phyloP scores from a whole-genome alignment of 2,113 vertebrate species.

The Colinus virginianus region DNA sequence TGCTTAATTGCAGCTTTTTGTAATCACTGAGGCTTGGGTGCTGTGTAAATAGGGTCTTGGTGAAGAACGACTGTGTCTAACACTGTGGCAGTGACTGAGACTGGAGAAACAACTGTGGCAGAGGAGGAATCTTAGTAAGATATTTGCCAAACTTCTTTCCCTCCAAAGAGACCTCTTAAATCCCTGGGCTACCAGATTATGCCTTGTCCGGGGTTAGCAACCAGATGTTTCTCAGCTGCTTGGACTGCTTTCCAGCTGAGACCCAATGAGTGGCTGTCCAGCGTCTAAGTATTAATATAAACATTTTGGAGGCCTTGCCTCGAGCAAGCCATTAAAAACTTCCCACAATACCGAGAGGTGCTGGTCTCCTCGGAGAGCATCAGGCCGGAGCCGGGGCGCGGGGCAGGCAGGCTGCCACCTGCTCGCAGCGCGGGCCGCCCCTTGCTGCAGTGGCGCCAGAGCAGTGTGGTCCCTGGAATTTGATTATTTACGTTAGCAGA shows the following conservation, averaged over 20 bases:
- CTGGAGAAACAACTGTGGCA: background rate
- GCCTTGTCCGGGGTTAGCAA: conserved; percentile 71
- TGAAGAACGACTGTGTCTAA: fast-evolving
- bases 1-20: background rate
- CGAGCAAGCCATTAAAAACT: conserved; percentile 73
- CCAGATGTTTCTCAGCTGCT: conserved; percentile 81
- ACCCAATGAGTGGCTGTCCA: conserved; percentile 63
- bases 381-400: background rate
- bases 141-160: conserved; percentile 62
- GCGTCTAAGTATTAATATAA: conserved; percentile 69
- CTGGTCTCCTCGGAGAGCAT: conserved; percentile 60
- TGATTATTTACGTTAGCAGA: conserved; percentile 84
- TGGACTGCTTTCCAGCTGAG: conserved; percentile 70
- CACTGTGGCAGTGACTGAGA: fast-evolving
- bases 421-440: conserved; percentile 6
- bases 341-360: conserved; percentile 67
- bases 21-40: fast-evolving
- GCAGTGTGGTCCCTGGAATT: conserved; percentile 75
- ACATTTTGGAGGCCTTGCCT: conserved; percentile 59
- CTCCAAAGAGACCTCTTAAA: conserved; percentile 44
- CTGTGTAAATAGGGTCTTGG: background rate
- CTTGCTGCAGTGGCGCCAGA: conserved; percentile 53
- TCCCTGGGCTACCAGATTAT: conserved; percentile 74
- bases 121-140: background rate
- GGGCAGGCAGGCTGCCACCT: conserved; percentile 70